Base-by-base conservation (phyloP, 2,113 vertebrate genomes). In the Myiagra hebetior region DNA sequence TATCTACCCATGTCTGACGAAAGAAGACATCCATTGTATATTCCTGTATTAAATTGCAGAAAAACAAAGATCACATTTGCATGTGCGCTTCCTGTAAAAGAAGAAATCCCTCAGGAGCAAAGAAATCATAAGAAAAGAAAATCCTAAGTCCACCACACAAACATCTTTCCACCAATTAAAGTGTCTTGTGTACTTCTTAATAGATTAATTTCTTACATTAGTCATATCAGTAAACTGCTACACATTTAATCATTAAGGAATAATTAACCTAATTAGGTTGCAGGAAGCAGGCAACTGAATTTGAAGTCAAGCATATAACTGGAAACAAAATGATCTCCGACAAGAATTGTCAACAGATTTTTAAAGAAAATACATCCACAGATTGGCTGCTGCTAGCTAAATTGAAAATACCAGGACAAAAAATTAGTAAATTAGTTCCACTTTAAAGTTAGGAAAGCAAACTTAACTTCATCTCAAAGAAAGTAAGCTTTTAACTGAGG, bases 11-110 rank as follows among this genome's bases (percentile, higher is more conserved):
- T 6, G 99, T 99, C 97, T 99, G 99, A 35, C 99, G 98, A 96
- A 99, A 99, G 98, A 99, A 99, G 89, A 99, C 99, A 92, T 99
- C 99, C 99, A 99, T 99, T 37, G 99, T 99, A 95, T 99, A 99
- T 89, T 99, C 99, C 99, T 99, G 86, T 83, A 94, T 77, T 62
- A 90, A 95, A 96, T 90, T 74, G 92, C 93, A 81, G 89, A 88
- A 91, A 89, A 73, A 95, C 65, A 95, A 94, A 91, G 50, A 88
- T 74, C 76, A 73, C 13, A 75, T 74, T 78, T 96, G 44, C n/a
- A 78, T 65, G 30, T 62, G 18, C 28, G 26, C 68, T 85, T 70
- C 53, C 77, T 89, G 70, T 77, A 72, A 88, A 93, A 81, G 55
- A 82, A 92, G 53, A 96, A 77, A 92, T 53, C 56, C 12, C 57